phyloP scores from a whole-genome alignment of 2,888 invertebrate genomes.

The Nymphalis polychloros region DNA sequence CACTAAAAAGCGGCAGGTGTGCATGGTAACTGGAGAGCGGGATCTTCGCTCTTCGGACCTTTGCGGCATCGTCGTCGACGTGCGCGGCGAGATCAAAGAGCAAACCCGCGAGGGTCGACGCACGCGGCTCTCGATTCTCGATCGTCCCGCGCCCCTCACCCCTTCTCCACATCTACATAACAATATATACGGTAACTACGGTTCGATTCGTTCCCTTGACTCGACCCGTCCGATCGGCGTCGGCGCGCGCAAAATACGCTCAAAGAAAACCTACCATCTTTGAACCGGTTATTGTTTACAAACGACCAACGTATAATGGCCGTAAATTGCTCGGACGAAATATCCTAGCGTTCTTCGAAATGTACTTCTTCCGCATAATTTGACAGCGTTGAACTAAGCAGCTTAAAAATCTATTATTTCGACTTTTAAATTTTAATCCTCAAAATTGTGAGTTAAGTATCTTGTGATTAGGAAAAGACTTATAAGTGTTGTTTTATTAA shows the following conservation, averaged over 20 bases:
- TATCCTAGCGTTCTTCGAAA: constrained; percentile 56
- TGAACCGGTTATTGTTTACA: constrained; percentile 75
- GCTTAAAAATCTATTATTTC: constrained; percentile 18
- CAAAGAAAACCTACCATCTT: constrained; percentile 65
- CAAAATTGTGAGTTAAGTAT: constrained; percentile 8
- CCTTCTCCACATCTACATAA: constrained; percentile 44
- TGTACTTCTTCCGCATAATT: constrained; percentile 54
- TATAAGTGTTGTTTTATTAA: constrained; percentile 4
- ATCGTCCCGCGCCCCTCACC: constrained; percentile 51
- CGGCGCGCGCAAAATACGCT: constrained; percentile 65
- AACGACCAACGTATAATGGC: constrained; percentile 64
- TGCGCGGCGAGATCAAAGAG: constrained; percentile 69
- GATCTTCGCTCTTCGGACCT: constrained; percentile 45
- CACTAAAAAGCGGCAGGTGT: constrained; percentile 49
- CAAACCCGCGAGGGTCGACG: constrained; percentile 70
- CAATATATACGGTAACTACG: constrained; percentile 46
- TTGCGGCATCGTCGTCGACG: constrained; percentile 51
- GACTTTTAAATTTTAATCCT: constrained; percentile 22
- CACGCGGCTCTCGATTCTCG: constrained; percentile 66
- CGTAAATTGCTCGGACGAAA: constrained; percentile 64
- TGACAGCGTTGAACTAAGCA: constrained; percentile 43
- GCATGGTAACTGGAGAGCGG: constrained; percentile 51
- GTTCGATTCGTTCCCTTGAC: constrained; percentile 58
- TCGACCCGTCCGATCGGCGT: constrained; percentile 48
- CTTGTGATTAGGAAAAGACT: neutral